phyloP scores from a whole-genome alignment of 2,797 vertebrate species.

The Acipenser transmontanus region DNA sequence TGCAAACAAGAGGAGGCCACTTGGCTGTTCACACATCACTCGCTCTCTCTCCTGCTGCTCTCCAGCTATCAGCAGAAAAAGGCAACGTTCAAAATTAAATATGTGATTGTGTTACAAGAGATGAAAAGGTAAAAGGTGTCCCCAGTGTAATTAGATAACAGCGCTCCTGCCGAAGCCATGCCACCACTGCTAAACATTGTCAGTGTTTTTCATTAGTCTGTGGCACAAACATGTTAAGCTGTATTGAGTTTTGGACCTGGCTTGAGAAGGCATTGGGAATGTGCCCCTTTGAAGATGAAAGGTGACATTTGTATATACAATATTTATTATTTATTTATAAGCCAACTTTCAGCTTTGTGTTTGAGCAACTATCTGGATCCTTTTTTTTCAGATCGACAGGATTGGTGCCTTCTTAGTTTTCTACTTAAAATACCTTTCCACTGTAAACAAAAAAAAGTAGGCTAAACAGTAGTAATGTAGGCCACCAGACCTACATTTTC shows the following conservation, averaged over 20 bases:
- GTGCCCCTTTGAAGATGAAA: neutral
- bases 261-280: neutral
- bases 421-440: no score
- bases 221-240: neutral
- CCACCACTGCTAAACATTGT: neutral
- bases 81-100: slow-evolving; percentile 34
- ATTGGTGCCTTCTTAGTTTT: no score
- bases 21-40: slow-evolving; percentile 38
- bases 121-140: slow-evolving; percentile 36
- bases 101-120: slow-evolving; percentile 37
- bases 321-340: neutral
- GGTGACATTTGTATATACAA: neutral
- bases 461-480: no score
- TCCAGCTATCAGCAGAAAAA: slow-evolving; percentile 37
- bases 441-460: no score
- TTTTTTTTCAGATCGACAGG: no score
- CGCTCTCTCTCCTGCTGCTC: slow-evolving; percentile 23
- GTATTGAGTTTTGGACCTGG: neutral
- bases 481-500: no score
- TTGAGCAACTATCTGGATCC: no score
- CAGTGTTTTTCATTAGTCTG: neutral
- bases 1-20: neutral
- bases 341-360: no score
- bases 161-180: neutral
- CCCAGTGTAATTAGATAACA: slow-evolving; percentile 38